phyloP scores from a whole-genome alignment of 2,888 invertebrate genomes.

The Apodemia zela region DNA sequence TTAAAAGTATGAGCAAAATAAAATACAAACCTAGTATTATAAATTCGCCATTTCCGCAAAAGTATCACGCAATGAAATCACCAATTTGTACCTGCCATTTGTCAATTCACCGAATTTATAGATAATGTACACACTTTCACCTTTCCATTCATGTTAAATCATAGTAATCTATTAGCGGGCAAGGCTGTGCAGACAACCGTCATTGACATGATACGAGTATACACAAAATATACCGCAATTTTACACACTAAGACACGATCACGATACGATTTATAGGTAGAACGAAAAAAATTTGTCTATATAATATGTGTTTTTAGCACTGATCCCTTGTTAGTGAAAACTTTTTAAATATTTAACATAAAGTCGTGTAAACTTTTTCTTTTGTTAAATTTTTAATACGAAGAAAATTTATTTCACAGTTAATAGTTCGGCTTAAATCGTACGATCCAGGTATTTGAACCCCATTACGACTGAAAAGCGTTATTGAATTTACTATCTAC shows the following conservation, averaged over 20 bases:
- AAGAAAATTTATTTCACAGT: too few relatives aligned
- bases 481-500: too few relatives aligned
- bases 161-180: conserved; percentile 21
- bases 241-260: neutral
- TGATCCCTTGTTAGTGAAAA: too few relatives aligned
- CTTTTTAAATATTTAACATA: too few relatives aligned
- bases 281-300: too few relatives aligned
- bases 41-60: conserved; percentile 7
- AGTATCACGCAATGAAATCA: conserved; percentile 26
- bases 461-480: too few relatives aligned
- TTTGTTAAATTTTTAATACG: too few relatives aligned
- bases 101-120: conserved; percentile 40
- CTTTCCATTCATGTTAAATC: conserved; percentile 46
- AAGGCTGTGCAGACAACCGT: conserved; percentile 20
- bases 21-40: neutral
- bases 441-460: too few relatives aligned
- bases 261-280: neutral
- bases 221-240: conserved; percentile 13
- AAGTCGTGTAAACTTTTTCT: too few relatives aligned
- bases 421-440: too few relatives aligned
- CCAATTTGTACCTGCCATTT: conserved; percentile 27
- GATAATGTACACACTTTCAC: conserved; percentile 51
- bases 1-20: neutral
- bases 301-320: too few relatives aligned
- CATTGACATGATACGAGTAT: neutral